These are phyloP conservation scores for Spheniscus mendiculus DNA, from an alignment of 2,113 vertebrate species.

Conservation along the genomic window DNA sequence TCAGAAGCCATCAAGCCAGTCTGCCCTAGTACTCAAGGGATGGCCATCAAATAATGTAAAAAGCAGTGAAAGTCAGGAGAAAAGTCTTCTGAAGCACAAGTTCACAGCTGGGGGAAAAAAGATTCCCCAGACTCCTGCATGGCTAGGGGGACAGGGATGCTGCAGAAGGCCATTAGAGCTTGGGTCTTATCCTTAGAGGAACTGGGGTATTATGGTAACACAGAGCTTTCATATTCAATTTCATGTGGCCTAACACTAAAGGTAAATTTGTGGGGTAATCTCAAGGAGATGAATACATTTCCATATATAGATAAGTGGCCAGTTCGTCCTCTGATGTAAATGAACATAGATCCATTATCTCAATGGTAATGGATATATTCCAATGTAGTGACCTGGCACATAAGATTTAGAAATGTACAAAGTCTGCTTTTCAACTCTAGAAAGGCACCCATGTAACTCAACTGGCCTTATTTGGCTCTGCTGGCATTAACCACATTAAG, in stretches of 20 bases:
- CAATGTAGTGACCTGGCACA: not conserved
- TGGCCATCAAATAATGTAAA: not conserved
- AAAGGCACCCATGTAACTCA: not conserved
- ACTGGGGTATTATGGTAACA: not conserved
- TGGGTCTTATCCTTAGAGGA: not conserved
- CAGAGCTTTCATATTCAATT: not conserved
- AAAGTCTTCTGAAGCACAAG: not conserved
- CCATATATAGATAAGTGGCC: not conserved
- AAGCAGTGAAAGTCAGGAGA: not conserved
- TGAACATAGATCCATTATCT: not conserved
- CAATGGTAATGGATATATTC: not conserved
- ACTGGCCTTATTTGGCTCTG: not conserved
- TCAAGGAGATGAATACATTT: not conserved
- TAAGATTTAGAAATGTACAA: not conserved
- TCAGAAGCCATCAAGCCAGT: constrained; percentile 1
- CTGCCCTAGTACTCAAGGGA: not conserved
- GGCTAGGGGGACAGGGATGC: not conserved
- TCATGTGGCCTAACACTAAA: not conserved
- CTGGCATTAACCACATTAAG: not conserved
- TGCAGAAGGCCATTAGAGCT: not conserved
- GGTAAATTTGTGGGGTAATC: not conserved
- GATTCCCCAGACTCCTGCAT: not conserved
- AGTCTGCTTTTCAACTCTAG: not conserved
- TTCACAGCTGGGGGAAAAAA: not conserved
- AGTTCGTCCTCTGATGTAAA: not conserved